A percentile compares a stretch with the other conserved stretches of the same genome.
Conservation (phyloP, 2,113 vertebrate species). For the Bambusicola thoracicus region DNA sequence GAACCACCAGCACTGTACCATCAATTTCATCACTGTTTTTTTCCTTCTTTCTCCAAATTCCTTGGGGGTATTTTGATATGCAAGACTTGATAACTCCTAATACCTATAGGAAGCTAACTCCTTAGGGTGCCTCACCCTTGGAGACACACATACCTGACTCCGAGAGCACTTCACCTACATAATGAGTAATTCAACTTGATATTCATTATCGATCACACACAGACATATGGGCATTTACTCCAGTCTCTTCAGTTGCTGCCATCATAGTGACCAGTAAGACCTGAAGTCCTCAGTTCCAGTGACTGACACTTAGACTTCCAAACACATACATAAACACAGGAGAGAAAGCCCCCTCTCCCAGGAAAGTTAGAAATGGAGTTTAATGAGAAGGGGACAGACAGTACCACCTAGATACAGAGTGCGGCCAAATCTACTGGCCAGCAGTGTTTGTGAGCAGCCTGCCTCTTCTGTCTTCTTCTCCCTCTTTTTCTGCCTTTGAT, state of each 20-base stretch:
- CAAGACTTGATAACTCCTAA: background rate
- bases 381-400: background rate
- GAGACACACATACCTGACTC: background rate
- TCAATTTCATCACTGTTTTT: constrained; percentile 4
- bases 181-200: background rate
- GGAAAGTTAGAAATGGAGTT: background rate
- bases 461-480: background rate
- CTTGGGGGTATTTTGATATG: background rate
- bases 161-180: background rate
- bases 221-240: background rate
- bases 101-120: background rate
- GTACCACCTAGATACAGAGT: background rate
- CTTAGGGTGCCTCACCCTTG: background rate
- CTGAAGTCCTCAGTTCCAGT: background rate
- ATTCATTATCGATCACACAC: rapidly evolving
- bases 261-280: background rate
- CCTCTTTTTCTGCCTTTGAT: background rate
- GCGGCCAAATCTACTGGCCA: background rate
- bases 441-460: background rate
- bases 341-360: background rate
- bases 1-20: background rate
- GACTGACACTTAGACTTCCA: background rate
- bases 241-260: background rate
- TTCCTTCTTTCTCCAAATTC: background rate
- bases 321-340: background rate